Base-by-base conservation (phyloP, 1,140 invertebrate species). In the Brachionus rubens region DNA sequence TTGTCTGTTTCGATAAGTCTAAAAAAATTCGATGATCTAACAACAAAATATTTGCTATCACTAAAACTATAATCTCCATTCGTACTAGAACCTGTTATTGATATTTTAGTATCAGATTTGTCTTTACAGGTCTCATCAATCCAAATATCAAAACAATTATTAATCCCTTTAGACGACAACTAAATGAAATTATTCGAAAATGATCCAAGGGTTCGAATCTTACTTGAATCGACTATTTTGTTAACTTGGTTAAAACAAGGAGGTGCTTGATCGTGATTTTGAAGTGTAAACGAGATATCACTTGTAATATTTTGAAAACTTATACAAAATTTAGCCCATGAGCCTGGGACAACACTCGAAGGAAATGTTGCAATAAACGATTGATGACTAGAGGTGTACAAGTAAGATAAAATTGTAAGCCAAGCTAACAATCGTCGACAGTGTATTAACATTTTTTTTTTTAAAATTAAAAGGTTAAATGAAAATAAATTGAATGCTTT, bases 1-100 rank as follows among this genome's bases (percentile, higher is more conserved):
- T 72, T 72, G 41, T 72, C 68, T 33, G 68, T 72, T 72, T 72
- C 68, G 5, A 72, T 36, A 24, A 72, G 41, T 50, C 50, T 54
- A 9, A 72, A 47, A 72, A 14, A 48, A n/a, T 54, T 48, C 10
- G 30, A 16, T 48, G 12, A 19, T 5, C 10, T 72, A 26, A 50
- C 12, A 21, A 10, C 6, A 52, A 72, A 72, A 33, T 33, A 30
- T 72, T 72, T 72, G 4, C 16, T 28, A 54, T 72, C 68, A 14
- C 50, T 12, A 33, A 72, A 72, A 21, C 9, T 40, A 16, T 72
- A 72, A 9, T 10, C 10, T 43, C 36, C 36, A 65, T 65, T 12
- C 4, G 24, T 0, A 24, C 59, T 65, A 24, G 33, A 41, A 14
- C 59, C 59, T 21, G 16, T 43, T 9, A 65, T 46, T 10, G 59